phyloP scores from a whole-genome alignment of 2,113 vertebrate species.

The Cisticola juncidis region DNA sequence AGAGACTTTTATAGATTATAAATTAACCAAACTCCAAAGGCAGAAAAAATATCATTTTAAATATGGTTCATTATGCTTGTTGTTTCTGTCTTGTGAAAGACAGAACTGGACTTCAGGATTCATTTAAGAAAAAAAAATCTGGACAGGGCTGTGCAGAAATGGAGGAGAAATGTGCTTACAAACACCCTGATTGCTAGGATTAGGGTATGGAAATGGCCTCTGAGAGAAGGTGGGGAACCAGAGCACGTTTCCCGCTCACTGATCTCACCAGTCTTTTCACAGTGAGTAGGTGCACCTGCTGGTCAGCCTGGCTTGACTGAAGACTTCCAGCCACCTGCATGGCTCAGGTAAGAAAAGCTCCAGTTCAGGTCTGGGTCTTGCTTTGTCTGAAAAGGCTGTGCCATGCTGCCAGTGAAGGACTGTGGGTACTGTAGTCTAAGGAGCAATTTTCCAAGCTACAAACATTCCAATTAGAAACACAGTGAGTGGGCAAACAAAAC shows the following conservation, averaged over 20 bases:
- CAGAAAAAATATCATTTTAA: conserved; percentile 45
- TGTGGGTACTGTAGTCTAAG: conserved; percentile 62
- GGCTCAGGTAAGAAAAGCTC: background rate
- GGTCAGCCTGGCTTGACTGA: background rate
- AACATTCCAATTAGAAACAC: conserved; percentile 56
- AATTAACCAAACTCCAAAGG: conserved; percentile 49
- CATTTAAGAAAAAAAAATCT: conserved; percentile 1
- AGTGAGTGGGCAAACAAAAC: conserved; percentile 62
- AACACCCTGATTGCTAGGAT: background rate
- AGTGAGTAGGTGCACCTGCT: background rate
- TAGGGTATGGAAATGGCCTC: background rate
- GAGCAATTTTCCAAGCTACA: conserved; percentile 47
- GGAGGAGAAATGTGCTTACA: background rate
- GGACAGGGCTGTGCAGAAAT: background rate
- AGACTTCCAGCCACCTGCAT: background rate
- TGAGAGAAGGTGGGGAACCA: background rate
- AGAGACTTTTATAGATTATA: conserved; percentile 62
- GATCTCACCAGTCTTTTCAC: background rate
- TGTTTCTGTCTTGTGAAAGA: conserved; percentile 53
- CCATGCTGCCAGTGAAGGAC: background rate
- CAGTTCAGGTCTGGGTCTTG: background rate
- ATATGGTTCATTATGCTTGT: conserved; percentile 38
- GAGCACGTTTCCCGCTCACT: background rate
- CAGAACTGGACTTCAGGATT: conserved; percentile 2
- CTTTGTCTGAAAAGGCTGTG: background rate